A percentile compares a stretch with the other conserved stretches of the same genome.
These are phyloP conservation scores for Fopius arisanus DNA, from an alignment of 1,140 invertebrate genomes.

Conservation along the genomic window DNA sequence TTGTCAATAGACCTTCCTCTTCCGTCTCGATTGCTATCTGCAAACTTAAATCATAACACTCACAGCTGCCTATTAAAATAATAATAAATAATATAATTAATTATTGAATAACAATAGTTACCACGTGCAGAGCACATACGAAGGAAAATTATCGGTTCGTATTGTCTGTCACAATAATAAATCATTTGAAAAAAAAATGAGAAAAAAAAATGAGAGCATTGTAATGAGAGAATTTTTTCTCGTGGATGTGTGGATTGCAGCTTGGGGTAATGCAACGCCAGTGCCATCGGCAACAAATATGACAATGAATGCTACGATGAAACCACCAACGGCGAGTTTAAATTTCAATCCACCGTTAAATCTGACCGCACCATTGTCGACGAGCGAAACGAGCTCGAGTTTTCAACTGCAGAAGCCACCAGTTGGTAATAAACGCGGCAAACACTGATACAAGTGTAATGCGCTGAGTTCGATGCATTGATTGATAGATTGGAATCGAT, in stretches of 20 bases:
- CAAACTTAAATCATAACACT: neutral
- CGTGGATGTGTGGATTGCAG: conserved; percentile 48
- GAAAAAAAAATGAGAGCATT: neutral
- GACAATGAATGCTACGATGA: conserved; percentile 63
- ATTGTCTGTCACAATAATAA: neutral
- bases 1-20: neutral
- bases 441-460: conserved; percentile 64
- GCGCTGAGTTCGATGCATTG: neutral
- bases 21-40: neutral
- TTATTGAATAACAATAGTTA: neutral
- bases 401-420: conserved; percentile 80
- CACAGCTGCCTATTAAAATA: neutral
- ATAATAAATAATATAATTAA: neutral
- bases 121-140: conserved; percentile 2
- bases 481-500: neutral
- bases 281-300: conserved; percentile 58
- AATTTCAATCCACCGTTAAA: conserved; percentile 59
- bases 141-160: conserved; percentile 12
- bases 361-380: conserved; percentile 55
- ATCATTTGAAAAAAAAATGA: neutral
- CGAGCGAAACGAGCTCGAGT: conserved; percentile 52
- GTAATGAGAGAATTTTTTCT: conserved; percentile 6
- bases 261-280: conserved; percentile 54
- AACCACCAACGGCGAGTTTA: conserved; percentile 64
- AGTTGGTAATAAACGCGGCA: conserved; percentile 74